phyloP scores from a whole-genome alignment of 1,140 invertebrate genomes.

The Aphis gossypii region DNA sequence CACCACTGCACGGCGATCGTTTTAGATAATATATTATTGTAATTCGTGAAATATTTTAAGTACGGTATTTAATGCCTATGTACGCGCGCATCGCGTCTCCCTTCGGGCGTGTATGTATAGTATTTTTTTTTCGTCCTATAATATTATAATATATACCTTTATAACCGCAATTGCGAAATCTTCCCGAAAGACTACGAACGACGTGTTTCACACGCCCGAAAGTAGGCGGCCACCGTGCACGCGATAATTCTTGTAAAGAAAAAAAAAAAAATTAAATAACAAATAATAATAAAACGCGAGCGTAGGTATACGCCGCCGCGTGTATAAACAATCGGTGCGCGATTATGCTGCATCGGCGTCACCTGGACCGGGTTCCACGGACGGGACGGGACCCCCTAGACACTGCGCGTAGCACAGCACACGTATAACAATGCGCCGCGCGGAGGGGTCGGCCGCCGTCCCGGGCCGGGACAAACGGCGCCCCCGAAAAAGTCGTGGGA shows the following conservation, averaged over 20 bases:
- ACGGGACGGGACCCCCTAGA: constrained; percentile 44
- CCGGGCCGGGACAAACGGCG: constrained; percentile 29
- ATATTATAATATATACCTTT: not conserved
- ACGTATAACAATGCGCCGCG: not conserved
- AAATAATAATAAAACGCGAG: not conserved
- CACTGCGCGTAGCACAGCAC: not conserved
- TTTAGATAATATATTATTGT: too few species aligned
- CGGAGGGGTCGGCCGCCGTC: constrained; percentile 7
- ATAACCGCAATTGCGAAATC: not conserved
- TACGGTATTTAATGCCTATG: too few species aligned
- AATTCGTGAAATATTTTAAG: too few species aligned
- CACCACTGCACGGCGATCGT: not conserved
- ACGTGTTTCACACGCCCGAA: not conserved
- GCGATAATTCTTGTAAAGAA: not conserved
- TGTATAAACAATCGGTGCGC: not conserved
- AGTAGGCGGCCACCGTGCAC: not conserved
- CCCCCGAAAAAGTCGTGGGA: constrained; percentile 54
- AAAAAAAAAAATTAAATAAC: not conserved
- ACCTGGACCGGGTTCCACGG: constrained; percentile 34
- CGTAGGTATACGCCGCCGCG: too few species aligned
- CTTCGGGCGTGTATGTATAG: not conserved
- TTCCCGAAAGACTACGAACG: not conserved
- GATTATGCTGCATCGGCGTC: not conserved
- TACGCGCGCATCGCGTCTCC: not conserved
- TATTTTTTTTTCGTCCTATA: too few species aligned